These are phyloP conservation scores for Yponomeuta evonymella DNA, from an alignment of 2,888 invertebrate genomes.

Conservation along the genomic window DNA sequence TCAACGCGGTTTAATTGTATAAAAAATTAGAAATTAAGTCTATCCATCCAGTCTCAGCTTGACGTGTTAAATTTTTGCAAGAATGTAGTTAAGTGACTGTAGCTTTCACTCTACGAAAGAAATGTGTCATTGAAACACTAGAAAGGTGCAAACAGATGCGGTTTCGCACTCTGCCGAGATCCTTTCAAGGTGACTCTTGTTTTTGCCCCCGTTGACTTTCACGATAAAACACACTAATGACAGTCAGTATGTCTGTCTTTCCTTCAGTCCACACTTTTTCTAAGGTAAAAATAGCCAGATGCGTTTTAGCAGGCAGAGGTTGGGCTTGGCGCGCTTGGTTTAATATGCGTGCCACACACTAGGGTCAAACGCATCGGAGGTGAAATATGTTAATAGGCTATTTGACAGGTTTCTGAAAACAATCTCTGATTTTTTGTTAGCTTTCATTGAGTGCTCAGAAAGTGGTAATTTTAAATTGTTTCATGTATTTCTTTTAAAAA, in stretches of 20 bases:
- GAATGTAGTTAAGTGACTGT: background rate
- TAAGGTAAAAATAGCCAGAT: background rate
- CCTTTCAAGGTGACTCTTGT: background rate
- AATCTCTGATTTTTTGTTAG: too few relatives aligned
- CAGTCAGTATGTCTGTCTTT: background rate
- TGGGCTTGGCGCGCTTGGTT: too few relatives aligned
- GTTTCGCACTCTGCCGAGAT: conserved; percentile 1
- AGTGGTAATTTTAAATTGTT: too few relatives aligned
- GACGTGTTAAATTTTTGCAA: background rate
- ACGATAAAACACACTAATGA: background rate
- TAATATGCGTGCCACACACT: too few relatives aligned
- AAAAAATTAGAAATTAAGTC: too few relatives aligned
- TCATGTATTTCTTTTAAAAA: too few relatives aligned
- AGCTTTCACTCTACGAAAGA: background rate
- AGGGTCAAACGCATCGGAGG: too few relatives aligned
- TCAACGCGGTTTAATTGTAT: too few relatives aligned
- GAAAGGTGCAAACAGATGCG: conserved; percentile 10
- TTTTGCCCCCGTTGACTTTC: background rate
- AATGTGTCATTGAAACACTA: conserved; percentile 5
- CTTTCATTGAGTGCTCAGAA: too few relatives aligned
- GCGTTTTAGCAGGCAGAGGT: background rate
- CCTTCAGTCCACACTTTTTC: background rate
- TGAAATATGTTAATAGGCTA: too few relatives aligned
- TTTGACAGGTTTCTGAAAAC: too few relatives aligned
- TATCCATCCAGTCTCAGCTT: too few relatives aligned